Evolutionary conservation across 2,888 invertebrate genomes (phyloP).

Genomic region (Campaea margaritaria): DNA sequence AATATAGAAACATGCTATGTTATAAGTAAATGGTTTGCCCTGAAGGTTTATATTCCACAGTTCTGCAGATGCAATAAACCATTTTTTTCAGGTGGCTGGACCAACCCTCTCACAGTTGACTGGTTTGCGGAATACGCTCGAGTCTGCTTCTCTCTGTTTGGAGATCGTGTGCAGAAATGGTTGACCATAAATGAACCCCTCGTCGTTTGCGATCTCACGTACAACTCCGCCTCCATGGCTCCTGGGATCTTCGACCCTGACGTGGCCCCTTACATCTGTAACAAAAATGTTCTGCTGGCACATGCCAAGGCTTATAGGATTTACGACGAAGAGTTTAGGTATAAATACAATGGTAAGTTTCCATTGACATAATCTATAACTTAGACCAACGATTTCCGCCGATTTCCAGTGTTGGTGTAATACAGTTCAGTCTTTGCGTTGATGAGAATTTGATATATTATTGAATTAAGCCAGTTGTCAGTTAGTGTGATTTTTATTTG

Average conservation of each 20-base stretch:
- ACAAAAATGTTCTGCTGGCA: constrained; percentile 86
- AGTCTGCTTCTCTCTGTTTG: constrained; percentile 42
- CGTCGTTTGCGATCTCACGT: constrained; percentile 24
- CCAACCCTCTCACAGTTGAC: constrained; percentile 44
- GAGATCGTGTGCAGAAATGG: constrained; percentile 52
- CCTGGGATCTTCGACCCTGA: constrained; percentile 34
- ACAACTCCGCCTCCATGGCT: constrained; percentile 47
- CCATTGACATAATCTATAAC: too few relatives aligned
- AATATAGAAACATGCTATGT: too few relatives aligned
- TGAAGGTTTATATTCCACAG: too few relatives aligned
- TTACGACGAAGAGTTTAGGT: constrained; percentile 80
- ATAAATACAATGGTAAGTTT: constrained; percentile 39
- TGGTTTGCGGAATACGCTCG: constrained; percentile 49
- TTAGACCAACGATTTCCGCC: too few relatives aligned
- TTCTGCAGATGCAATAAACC: too few relatives aligned
- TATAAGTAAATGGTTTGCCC: too few relatives aligned
- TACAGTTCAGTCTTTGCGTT: too few relatives aligned
- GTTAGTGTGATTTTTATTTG: too few relatives aligned
- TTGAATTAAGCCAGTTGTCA: too few relatives aligned
- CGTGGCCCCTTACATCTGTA: constrained; percentile 37
- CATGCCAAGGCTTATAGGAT: constrained; percentile 86
- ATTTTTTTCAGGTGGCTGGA: constrained; percentile 19
- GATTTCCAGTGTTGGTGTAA: too few relatives aligned
- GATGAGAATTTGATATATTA: too few relatives aligned
- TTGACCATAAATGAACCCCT: constrained; percentile 48